Base-by-base conservation (phyloP, 2,888 invertebrate genomes). In the Cephus pygmeus region DNA sequence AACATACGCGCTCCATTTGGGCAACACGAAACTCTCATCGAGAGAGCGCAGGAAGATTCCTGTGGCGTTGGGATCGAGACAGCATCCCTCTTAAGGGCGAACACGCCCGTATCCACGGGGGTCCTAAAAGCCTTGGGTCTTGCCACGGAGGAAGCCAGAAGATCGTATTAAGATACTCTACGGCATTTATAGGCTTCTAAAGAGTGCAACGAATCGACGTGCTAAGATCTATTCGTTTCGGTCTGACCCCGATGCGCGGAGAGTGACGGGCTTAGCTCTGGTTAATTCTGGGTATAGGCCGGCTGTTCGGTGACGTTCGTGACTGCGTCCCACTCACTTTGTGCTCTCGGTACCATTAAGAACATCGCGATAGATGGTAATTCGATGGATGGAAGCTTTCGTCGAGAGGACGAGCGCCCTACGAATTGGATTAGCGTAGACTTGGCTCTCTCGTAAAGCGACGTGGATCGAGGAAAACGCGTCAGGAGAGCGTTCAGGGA, bases 111-210 rank as follows among this genome's bases (percentile, higher is more conserved):
- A 81, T 77, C 81, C 79, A 78, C 79, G 80, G 84, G 83, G 82
- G 79, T 82, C 81, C 81, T 83, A 81, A 86, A 84, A 85, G 85
- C 81, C 78, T 79, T 34, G 74, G 78, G 75, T 78, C 80, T 81
- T 77, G 79, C 79, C 76, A 77, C 73, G 79, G 77, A 80, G 79
- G 82, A 83, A 82, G 83, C 81, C 81, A 81, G 82, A 84, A 86
- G 86, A 88, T 88, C 87, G 84, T 83, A 83, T 85, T 83, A 84
- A 86, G 87, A 87, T 86, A 85, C 81, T 83, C 83, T 81, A 82
- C 75, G 79, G 81, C 84, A 83, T 84, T 86, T 84, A 87, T 83
- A 80, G 80, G 80, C 81, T 79, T 80, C 75, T 75, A 79, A 81
- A 78, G 73, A 69, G 77, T 75, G 76, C 73, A 34, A 73, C 76